Conservation (phyloP, 2,888 invertebrate genomes). For the Chrysopilus asiliformis region DNA sequence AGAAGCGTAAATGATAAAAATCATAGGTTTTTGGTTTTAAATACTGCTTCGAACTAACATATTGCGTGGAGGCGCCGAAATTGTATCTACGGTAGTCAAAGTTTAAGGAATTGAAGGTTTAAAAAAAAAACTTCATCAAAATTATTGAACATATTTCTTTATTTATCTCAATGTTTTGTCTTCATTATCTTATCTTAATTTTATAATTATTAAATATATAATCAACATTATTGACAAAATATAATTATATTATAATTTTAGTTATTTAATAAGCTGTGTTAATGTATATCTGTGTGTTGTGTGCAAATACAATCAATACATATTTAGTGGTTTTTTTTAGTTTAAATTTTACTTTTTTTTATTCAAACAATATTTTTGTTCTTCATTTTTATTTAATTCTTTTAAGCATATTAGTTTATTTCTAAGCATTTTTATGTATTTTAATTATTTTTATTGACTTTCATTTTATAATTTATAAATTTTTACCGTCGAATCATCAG, state of each 20-base stretch:
- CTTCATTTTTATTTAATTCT: constrained; percentile 9
- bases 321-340: constrained; percentile 7
- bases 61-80: no score
- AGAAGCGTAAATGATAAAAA: no score
- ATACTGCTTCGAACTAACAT: no score
- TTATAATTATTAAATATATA: constrained; percentile 9
- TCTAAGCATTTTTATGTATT: constrained; percentile 7
- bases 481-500: neutral
- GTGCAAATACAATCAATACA: no score
- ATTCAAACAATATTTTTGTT: constrained; percentile 6
- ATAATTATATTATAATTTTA: no score
- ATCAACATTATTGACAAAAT: constrained; percentile 18
- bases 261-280: constrained; percentile 15
- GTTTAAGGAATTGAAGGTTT: no score
- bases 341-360: constrained; percentile 17
- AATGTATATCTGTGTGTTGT: constrained; percentile 10
- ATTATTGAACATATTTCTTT: no score
- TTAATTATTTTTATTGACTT: constrained; percentile 13
- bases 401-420: constrained; percentile 12
- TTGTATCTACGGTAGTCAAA: no score
- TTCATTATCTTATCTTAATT: constrained; percentile 10
- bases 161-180: no score
- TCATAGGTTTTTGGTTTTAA: no score
- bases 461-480: constrained; percentile 16
- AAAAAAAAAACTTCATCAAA: constrained; percentile 8